Base-by-base conservation (phyloP, 2,888 invertebrate genomes). In the Drosophila basisetae region DNA sequence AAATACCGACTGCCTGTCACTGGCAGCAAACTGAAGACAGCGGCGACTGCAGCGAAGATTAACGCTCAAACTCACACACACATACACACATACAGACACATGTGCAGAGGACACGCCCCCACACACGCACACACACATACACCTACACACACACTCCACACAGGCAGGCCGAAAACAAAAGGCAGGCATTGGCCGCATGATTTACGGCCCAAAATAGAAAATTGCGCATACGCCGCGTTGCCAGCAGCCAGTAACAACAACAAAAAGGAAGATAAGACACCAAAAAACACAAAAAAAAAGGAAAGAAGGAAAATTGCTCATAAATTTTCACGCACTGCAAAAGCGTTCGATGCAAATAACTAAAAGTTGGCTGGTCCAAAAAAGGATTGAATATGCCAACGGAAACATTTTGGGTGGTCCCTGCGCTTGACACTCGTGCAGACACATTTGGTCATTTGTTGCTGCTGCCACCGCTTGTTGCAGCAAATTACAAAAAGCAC, bases 391-490 rank as follows among this genome's bases (percentile, higher is more conserved):
- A 67, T 25, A 25, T 22, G 50, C 52, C 33, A 50, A 43, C 56
- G 65, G 55, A 58, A 47, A 47, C 47, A 47, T 47, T 47, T 47
- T 73, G 80, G 78, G 80, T 80, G 82, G 82, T 82, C 80, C 60
- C 63, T 47, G 31, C 22, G 43, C 43, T 56, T 78, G 84, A 84
- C 87, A 80, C 83, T 73, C 70, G 81, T 54, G 16, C 83, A 88
- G 85, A 84, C 85, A 84, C 85, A 84, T 84, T 86, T 87, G 85
- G 90, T 89, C 85, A 86, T 86, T 86, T 86, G 85, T 86, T 87
- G 88, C 72, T 85, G 80, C 75, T 76, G 85, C 75, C 88, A 80
- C 76, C 70, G 87, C 87, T 80, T 84, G 89, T 82, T 80, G 82
- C 77, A 54, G 78, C 82, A 78, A 81, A 80, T 80, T 80, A 71